phyloP scores from a whole-genome alignment of 2,113 vertebrate species.

The Cochlearius cochlearius region DNA sequence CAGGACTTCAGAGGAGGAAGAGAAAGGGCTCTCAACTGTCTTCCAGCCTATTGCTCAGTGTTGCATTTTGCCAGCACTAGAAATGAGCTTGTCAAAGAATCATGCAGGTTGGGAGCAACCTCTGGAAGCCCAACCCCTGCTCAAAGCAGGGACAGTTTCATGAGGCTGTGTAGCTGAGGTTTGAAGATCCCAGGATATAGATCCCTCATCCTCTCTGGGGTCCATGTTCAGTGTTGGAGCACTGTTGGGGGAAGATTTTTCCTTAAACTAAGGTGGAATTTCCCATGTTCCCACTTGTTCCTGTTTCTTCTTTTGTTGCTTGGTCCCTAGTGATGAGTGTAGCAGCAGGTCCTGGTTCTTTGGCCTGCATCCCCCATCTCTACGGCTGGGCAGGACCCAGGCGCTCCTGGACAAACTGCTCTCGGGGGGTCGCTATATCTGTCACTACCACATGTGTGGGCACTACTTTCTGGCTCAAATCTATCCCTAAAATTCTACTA shows the following conservation, averaged over 20 bases:
- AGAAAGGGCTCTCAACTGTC: background rate
- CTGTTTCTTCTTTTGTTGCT: background rate
- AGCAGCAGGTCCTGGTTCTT: background rate
- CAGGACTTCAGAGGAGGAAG: background rate
- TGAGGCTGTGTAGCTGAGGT: background rate
- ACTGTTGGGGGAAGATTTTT: background rate
- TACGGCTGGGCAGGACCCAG: background rate
- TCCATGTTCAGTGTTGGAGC: background rate
- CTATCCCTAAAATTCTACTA: background rate
- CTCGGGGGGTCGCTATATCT: fast-evolving
- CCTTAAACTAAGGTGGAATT: background rate
- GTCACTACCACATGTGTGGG: background rate
- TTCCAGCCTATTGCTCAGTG: background rate
- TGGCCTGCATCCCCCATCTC: background rate
- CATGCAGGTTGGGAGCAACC: background rate
- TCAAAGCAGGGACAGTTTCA: background rate
- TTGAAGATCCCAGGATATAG: background rate
- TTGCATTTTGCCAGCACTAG: background rate
- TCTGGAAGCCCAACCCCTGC: background rate
- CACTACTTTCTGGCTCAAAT: background rate
- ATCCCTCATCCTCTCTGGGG: background rate
- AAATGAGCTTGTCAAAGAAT: background rate
- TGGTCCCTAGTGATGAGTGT: background rate
- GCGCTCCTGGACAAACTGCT: background rate
- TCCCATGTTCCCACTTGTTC: background rate